Evolutionary conservation across 2,113 vertebrate species (phyloP), one percentile per base, ranked within the genome.

Genomic region (Mohoua ochrocephala): DNA sequence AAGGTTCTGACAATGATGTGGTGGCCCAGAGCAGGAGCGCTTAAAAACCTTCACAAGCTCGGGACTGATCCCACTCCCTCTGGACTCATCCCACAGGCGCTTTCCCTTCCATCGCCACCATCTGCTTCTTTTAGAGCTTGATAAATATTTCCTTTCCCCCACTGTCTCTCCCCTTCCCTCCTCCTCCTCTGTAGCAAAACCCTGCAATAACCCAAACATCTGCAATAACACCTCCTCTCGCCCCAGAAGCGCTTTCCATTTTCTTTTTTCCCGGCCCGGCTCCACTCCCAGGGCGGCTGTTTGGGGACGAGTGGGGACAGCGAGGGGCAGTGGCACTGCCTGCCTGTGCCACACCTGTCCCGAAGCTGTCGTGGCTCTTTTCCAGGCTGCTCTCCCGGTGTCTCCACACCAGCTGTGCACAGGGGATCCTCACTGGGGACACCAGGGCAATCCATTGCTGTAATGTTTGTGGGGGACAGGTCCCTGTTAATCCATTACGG

Each of bases 401-500:
- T 70, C 28, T 86, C 44, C 10, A 30, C 44, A 14, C 61, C 19
- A 23, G 15, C 81, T 28, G 42, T 44, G 63, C 42, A 8, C 45
- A 15, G 57, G 37, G 77, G 73, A 89, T 27, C 49, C 23, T 47
- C 0, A 0, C 47, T 65, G 60, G 3, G 9, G 28, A 63, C 2
- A 0, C 59, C 41, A 4, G 87, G 61, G 39, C 81, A 79, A 97
- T 65, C 79, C 61, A 87, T 74, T 56, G 79, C 56, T 80, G 87
- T 86, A 71, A 90, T 52, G 78, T 82, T 88, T 22, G 89, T 71
- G 56, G 74, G 65, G 83, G 84, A 68, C 10, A 11, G 73, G 22
- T 82, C 88, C 45, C 57, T 90, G 94, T 96, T 92, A 82, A 94
- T 96, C 87, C 75, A 54, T 93, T 69, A 74, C 1, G 2, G 69